Evolutionary conservation across 2,797 vertebrate genomes (phyloP).

Genomic region (Acrossocheilus fasciatus): DNA sequence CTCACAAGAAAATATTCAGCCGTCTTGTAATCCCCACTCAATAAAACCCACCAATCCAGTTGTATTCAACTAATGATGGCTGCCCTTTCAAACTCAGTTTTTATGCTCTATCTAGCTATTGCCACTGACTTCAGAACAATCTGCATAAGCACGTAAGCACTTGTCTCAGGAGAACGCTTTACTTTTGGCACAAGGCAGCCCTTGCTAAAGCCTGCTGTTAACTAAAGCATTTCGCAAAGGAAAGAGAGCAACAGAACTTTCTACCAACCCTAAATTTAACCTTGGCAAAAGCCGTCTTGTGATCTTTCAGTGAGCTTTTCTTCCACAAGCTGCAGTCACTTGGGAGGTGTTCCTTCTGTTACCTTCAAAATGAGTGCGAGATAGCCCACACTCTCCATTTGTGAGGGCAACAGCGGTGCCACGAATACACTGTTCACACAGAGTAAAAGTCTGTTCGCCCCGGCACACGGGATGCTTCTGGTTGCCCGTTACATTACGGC

Average conservation of each 20-base stretch:
- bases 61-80: constrained; percentile 57
- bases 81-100: constrained; percentile 63
- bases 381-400: constrained; percentile 24
- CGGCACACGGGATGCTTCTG: background rate
- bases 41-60: constrained; percentile 56
- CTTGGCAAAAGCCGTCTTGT: constrained; percentile 14
- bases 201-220: constrained; percentile 60
- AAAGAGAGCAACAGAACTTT: constrained; percentile 10
- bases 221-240: constrained; percentile 47
- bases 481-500: background rate
- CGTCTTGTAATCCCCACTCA: constrained; percentile 39
- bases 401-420: constrained; percentile 6
- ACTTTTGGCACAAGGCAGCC: constrained; percentile 52
- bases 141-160: constrained; percentile 68
- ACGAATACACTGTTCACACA: constrained; percentile 10
- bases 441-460: constrained; percentile 33
- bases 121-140: constrained; percentile 75
- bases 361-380: constrained; percentile 2
- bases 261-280: constrained; percentile 16
- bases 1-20: constrained; percentile 15
- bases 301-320: constrained; percentile 21
- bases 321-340: constrained; percentile 17
- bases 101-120: constrained; percentile 67
- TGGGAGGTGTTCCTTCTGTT: constrained; percentile 35
- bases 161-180: constrained; percentile 62